Percentiles rank a stretch among this genome's conserved stretches.
Conservation (phyloP, 2,797 vertebrate species). For the Ctenopoma multispine region DNA sequence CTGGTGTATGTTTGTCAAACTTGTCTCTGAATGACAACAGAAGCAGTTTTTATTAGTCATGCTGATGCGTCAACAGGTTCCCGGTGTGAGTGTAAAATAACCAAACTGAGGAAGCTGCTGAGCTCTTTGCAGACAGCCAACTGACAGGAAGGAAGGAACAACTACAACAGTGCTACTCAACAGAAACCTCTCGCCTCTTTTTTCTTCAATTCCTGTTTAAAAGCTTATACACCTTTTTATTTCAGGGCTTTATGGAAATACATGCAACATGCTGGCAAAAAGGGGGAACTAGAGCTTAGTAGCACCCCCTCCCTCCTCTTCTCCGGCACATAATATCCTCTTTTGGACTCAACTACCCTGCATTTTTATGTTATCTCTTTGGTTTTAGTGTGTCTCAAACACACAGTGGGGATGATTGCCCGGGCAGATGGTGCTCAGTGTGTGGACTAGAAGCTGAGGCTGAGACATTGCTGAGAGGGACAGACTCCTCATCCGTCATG, state of each 20-base stretch:
- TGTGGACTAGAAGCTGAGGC: conserved; percentile 63
- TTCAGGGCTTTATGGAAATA: conserved; percentile 37
- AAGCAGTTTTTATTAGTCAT: conserved; percentile 10
- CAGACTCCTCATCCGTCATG: conserved; percentile 72
- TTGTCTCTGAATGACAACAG: conserved; percentile 17
- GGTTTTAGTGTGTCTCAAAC: conserved; percentile 60
- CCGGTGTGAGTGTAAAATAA: conserved; percentile 35
- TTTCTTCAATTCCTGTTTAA: conserved; percentile 55
- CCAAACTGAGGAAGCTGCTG: conserved; percentile 71
- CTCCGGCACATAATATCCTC: conserved; percentile 68
- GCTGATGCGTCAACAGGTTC: conserved; percentile 29
- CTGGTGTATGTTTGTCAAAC: neutral
- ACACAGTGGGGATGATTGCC: conserved; percentile 63
- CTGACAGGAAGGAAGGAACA: conserved; percentile 82
- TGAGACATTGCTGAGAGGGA: conserved; percentile 45
- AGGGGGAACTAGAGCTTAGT: conserved; percentile 72
- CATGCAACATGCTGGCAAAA: conserved; percentile 29
- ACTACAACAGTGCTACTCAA: conserved; percentile 18
- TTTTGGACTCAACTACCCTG: conserved; percentile 61
- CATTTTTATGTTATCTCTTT: conserved; percentile 54
- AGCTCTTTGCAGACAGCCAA: conserved; percentile 55
- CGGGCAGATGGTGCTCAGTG: conserved; percentile 81
- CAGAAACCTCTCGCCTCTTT: conserved; percentile 30
- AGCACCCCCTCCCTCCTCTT: conserved; percentile 19
- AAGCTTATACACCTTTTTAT: conserved; percentile 37